Base-by-base conservation (phyloP, 2,797 vertebrate species). In the Microctenopoma lineatum region DNA sequence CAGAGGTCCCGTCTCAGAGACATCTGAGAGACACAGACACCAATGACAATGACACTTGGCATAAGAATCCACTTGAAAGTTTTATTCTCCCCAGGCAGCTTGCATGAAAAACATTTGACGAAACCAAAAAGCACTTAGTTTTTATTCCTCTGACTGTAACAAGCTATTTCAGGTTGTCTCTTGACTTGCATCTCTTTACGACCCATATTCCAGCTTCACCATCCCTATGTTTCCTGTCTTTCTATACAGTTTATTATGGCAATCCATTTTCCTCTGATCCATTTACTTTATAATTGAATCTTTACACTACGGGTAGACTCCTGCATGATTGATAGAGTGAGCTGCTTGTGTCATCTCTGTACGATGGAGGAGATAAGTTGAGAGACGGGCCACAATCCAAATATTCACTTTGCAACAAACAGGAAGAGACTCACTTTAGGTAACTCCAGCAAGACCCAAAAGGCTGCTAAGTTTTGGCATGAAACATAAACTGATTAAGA, bases 271-370 rank as follows among this genome's bases (percentile, higher is more conserved):
- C 73, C 87, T 78, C 78, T 88, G 89, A 92, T 90, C 88, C 89
- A 91, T 90, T 92, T 90, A 91, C 79, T 87, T 84, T 90, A 80
- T 85, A 90, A 93, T 80, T 84, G 82, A 85, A 88, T 89, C 85
- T 88, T 88, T 85, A 86, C 83, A 84, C 86, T 83, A 55, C 56
- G 48, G 57, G 81, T 83, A 84, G 73, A 73, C 83, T 90, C 81
- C 80, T 91, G 81, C 80, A 83, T 91, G 92, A 92, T 91, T 93
- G 93, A 94, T 92, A 93, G 85, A 79, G 64, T 77, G 59, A 84
- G 70, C 69, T 87, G 86, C 77, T 87, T 89, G 80, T 76, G 61
- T 80, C 87, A 80, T 90, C 86, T 87, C 86, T 84, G 79, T 87
- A 89, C 85, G 76, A 88, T 53, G 77, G 62, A 66, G 70, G 72